Evolutionary conservation across 2,888 invertebrate species (phyloP).

Genomic region (Tortrix viridana): DNA sequence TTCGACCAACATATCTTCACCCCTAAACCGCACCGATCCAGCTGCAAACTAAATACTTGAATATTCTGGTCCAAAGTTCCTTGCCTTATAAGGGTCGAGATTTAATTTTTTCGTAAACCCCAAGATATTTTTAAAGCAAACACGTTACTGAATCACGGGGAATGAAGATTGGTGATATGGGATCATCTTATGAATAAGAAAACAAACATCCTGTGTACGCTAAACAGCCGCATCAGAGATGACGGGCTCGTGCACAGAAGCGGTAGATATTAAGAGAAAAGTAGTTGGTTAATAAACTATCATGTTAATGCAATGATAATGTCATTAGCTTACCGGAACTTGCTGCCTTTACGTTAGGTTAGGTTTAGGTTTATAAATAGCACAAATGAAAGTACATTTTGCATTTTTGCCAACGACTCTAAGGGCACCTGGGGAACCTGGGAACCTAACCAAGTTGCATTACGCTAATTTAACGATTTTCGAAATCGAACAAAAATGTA

Average conservation of each 20-base stretch:
- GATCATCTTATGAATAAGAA: conserved; percentile 31
- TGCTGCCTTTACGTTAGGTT: too few species aligned
- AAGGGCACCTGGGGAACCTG: too few species aligned
- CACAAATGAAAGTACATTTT: too few species aligned
- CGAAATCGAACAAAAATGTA: too few species aligned
- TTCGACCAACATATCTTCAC: conserved; percentile 3
- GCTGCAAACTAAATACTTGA: background rate
- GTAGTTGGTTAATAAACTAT: background rate
- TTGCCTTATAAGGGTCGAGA: conserved; percentile 17
- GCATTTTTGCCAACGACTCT: too few species aligned
- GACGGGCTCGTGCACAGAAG: background rate
- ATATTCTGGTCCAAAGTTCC: conserved; percentile 14
- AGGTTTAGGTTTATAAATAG: too few species aligned
- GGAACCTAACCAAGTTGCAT: too few species aligned
- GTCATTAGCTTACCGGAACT: background rate
- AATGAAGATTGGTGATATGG: conserved; percentile 12
- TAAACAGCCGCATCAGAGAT: conserved; percentile 8
- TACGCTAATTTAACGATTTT: too few species aligned
- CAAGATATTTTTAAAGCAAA: conserved; percentile 28
- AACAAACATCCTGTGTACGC: conserved; percentile 17
- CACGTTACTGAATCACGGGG: conserved; percentile 21
- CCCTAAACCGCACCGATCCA: background rate
- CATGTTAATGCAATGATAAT: conserved; percentile 11
- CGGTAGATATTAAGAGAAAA: background rate
- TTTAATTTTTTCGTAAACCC: conserved; percentile 24